phyloP scores from a whole-genome alignment of 1,140 invertebrate genomes.

The Saccostrea glomerata region DNA sequence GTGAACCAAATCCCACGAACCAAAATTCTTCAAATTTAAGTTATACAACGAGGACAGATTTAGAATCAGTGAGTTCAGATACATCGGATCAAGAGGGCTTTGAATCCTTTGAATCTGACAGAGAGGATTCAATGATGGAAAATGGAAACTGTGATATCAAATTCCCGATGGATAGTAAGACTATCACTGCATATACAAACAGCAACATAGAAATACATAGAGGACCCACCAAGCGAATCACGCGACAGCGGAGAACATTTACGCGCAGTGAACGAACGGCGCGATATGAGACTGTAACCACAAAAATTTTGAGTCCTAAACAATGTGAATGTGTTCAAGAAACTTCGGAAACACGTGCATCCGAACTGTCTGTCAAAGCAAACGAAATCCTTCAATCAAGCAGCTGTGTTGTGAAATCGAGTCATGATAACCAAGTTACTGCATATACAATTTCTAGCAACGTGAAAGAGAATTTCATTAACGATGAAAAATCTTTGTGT shows the following conservation, averaged over 20 bases:
- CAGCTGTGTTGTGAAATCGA: constrained; percentile 19
- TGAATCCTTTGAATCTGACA: constrained; percentile 40
- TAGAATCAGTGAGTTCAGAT: constrained; percentile 27
- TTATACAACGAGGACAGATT: background rate
- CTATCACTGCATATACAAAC: background rate
- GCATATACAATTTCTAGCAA: background rate
- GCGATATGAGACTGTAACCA: constrained; percentile 36
- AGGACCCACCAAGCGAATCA: constrained; percentile 19
- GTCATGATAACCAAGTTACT: background rate
- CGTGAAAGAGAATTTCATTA: background rate
- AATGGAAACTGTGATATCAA: constrained; percentile 41
- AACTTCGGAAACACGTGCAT: constrained; percentile 29
- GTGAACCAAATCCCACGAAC: constrained; percentile 35
- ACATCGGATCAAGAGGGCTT: background rate
- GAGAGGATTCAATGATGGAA: constrained; percentile 4
- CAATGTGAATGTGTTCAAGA: background rate
- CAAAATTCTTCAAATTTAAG: constrained; percentile 23
- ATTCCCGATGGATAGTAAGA: background rate
- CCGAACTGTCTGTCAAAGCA: constrained; percentile 29
- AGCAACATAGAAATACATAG: constrained; percentile 22
- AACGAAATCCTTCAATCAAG: constrained; percentile 30
- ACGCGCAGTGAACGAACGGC: constrained; percentile 11
- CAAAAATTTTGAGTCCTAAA: constrained; percentile 34
- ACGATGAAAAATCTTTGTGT: background rate
- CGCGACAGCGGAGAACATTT: constrained; percentile 11